phyloP scores from a whole-genome alignment of 37 sponge, comb jelly and placozoan genomes.

The Chondrilla cf. caribensis region DNA sequence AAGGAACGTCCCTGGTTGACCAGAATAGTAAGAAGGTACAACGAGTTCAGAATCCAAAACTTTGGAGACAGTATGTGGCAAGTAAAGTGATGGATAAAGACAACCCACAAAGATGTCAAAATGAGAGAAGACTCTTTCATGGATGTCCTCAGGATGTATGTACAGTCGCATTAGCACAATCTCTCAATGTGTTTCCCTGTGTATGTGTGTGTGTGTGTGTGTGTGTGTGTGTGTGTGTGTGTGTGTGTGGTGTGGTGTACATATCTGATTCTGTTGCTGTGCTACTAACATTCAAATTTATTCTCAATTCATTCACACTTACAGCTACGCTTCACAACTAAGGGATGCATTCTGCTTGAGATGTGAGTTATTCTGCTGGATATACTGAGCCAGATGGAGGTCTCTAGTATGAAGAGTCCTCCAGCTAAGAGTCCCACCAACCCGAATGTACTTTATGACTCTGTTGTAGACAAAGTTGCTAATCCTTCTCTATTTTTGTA shows the following conservation, averaged over 20 bases:
- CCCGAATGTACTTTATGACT: conserved; percentile 45
- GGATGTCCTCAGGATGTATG: conserved; percentile 27
- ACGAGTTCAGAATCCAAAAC: conserved; percentile 55
- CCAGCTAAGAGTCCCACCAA: conserved; percentile 34
- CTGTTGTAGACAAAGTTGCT: conserved; percentile 50
- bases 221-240: no score
- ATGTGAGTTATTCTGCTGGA: conserved; percentile 41
- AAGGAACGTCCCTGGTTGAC: background rate
- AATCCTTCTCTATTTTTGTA: conserved; percentile 47
- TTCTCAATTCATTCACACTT: no score
- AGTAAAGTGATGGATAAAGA: conserved; percentile 48
- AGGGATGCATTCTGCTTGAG: conserved; percentile 58
- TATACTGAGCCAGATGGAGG: conserved; percentile 36
- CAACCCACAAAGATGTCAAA: conserved; percentile 36
- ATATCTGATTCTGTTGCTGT: no score
- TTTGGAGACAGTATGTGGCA: conserved; percentile 42
- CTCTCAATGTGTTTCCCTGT: no score
- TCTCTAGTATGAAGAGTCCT: no score
- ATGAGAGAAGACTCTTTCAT: conserved; percentile 57
- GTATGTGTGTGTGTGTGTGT: no score
- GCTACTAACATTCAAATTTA: no score
- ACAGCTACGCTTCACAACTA: conserved; percentile 50
- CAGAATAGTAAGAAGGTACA: conserved; percentile 38
- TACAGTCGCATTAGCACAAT: background rate
- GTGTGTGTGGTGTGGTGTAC: no score